phyloP scores from a whole-genome alignment of 2,888 invertebrate species.

The Sericinus montela region DNA sequence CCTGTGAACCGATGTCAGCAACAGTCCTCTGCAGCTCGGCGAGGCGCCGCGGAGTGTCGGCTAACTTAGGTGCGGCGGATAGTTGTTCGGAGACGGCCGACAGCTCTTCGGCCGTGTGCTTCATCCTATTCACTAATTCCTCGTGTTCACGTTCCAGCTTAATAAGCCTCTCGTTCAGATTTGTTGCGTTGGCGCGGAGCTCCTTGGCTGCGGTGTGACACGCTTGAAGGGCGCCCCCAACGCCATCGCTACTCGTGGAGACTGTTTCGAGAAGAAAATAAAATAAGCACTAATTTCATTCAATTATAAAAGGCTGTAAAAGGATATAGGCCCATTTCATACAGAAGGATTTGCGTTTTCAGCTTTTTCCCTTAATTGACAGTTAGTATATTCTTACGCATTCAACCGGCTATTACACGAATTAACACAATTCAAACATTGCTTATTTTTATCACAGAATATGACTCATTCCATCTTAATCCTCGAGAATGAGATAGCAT shows the following conservation, averaged over 20 bases:
- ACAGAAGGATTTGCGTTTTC: no score
- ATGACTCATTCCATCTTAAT: no score
- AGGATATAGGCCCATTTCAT: no score
- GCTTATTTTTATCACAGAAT: no score
- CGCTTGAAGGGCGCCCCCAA: conserved; percentile 84
- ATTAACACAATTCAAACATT: no score
- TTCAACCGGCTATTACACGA: no score
- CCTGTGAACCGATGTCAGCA: conserved; percentile 81
- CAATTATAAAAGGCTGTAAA: no score
- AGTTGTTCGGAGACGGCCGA: conserved; percentile 78
- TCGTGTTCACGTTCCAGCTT: conserved; percentile 78
- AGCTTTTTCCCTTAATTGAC: no score
- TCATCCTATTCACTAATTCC: conserved; percentile 46
- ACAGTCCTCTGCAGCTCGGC: conserved; percentile 77
- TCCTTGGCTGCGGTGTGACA: conserved; percentile 85
- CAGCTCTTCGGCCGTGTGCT: conserved; percentile 68
- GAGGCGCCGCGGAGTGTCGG: conserved; percentile 77
- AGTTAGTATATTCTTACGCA: no score
- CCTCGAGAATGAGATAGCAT: no score
- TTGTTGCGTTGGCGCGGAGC: conserved; percentile 83
- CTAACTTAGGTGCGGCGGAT: conserved; percentile 79
- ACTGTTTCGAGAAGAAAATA: conserved; percentile 57
- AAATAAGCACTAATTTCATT: no score
- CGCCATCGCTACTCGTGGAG: conserved; percentile 83
- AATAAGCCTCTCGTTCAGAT: conserved; percentile 76